Evolutionary conservation across 2,888 invertebrate species (phyloP).

Genomic region (Epicampocera succincta): DNA sequence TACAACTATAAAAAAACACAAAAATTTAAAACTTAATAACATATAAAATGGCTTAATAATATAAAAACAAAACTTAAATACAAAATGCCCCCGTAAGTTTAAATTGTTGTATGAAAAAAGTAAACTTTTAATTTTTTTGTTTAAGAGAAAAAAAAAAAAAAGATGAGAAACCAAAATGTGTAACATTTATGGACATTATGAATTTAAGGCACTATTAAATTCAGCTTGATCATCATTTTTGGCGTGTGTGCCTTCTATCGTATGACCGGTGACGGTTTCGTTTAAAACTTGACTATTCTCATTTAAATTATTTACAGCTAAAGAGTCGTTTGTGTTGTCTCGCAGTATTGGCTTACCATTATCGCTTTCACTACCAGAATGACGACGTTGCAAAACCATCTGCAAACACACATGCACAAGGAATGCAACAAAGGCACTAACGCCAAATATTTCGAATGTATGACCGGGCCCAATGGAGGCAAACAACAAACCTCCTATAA

Average conservation of each 20-base stretch:
- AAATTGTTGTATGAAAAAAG: no score
- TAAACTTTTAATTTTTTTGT: not conserved
- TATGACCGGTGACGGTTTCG: conserved; percentile 5
- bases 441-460: conserved; percentile 88
- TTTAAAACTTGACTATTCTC: conserved; percentile 65
- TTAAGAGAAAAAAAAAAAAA: not conserved
- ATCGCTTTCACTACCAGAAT: conserved; percentile 63
- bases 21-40: not conserved
- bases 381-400: conserved; percentile 78
- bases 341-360: conserved; percentile 62
- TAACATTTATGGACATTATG: not conserved
- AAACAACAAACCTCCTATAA: conserved; percentile 88
- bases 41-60: not conserved
- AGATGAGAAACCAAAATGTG: no score
- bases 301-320: conserved; percentile 72
- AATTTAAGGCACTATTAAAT: conserved; percentile 75
- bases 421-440: conserved; percentile 85
- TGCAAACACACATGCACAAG: conserved; percentile 84
- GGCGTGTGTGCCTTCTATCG: conserved; percentile 49
- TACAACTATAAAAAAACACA: no score
- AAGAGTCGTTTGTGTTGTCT: conserved; percentile 23
- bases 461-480: conserved; percentile 85
- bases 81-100: no score
- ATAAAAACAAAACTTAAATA: not conserved
- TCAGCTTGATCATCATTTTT: conserved; percentile 37